Conservation (phyloP, 1,140 invertebrate species). For the Matsumurasca onukii region DNA sequence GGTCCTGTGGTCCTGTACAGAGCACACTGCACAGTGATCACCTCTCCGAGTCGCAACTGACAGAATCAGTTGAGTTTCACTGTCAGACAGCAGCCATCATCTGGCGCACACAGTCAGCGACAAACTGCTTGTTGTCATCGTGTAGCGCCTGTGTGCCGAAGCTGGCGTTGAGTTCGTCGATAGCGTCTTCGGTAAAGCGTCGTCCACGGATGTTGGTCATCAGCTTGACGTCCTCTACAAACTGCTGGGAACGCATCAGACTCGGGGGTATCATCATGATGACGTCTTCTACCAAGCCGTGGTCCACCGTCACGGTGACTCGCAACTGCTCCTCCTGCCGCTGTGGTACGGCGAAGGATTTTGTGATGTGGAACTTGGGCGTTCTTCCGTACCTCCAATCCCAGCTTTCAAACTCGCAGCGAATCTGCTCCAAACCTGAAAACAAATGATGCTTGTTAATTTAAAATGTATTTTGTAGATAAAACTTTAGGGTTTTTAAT, state of each 20-base stretch:
- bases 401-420: conserved; percentile 72
- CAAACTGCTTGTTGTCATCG: conserved; percentile 31
- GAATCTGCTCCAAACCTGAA: conserved; percentile 64
- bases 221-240: conserved; percentile 35
- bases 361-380: conserved; percentile 72
- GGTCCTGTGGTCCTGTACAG: too few relatives aligned
- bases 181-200: conserved; percentile 38
- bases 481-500: too few relatives aligned
- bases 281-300: conserved; percentile 41
- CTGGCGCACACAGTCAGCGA: conserved; percentile 37
- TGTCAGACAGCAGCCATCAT: conserved; percentile 36
- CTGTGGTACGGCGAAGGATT: conserved; percentile 38
- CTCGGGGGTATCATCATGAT: conserved; percentile 38
- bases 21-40: too few relatives aligned
- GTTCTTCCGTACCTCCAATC: conserved; percentile 88
- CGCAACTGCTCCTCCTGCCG: conserved; percentile 20
- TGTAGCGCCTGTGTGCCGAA: conserved; percentile 23
- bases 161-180: conserved; percentile 32
- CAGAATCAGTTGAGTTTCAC: not conserved
- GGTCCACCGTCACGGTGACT: conserved; percentile 39
- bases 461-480: too few relatives aligned
- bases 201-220: conserved; percentile 38
- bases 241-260: conserved; percentile 29
- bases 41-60: conserved; percentile 26
- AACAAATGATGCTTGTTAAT: conserved; percentile 25